Evolutionary conservation across 2,113 vertebrate species (phyloP).

Genomic region (Plecotus auritus): DNA sequence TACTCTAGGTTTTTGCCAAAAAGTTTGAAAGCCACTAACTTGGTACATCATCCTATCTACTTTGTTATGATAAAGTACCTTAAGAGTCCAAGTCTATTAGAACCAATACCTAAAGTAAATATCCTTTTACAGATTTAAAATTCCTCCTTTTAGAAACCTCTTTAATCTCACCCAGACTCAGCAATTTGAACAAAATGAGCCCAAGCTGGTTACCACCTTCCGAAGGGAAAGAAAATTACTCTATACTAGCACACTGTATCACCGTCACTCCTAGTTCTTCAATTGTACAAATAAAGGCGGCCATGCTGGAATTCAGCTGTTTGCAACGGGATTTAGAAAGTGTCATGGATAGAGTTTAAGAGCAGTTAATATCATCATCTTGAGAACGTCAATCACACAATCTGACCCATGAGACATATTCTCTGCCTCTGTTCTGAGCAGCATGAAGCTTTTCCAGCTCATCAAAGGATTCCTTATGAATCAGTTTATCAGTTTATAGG

Average conservation of each 20-base stretch:
- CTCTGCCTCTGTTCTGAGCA: neutral
- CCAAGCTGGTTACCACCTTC: neutral
- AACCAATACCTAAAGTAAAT: neutral
- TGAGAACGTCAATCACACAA: neutral
- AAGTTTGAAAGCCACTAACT: neutral
- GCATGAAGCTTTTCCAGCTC: neutral
- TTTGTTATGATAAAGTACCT: neutral
- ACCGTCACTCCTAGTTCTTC: neutral
- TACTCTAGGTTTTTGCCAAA: neutral
- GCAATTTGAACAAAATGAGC: neutral
- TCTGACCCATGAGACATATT: neutral
- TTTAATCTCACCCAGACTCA: neutral
- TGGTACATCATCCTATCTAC: neutral
- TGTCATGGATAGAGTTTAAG: neutral
- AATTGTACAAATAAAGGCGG: neutral
- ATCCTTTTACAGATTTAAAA: neutral
- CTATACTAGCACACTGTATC: neutral
- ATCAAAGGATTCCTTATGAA: conserved; percentile 36
- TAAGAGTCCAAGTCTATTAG: neutral
- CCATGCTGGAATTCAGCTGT: conserved; percentile 8
- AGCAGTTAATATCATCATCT: neutral
- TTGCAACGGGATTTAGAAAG: neutral
- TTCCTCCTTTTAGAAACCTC: conserved; percentile 21
- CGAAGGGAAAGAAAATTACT: neutral
- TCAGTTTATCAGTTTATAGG: neutral